Evolutionary conservation across 2,113 vertebrate species (phyloP), one percentile per base, ranked within the genome.

Genomic region (Pollimyrus isidori): DNA sequence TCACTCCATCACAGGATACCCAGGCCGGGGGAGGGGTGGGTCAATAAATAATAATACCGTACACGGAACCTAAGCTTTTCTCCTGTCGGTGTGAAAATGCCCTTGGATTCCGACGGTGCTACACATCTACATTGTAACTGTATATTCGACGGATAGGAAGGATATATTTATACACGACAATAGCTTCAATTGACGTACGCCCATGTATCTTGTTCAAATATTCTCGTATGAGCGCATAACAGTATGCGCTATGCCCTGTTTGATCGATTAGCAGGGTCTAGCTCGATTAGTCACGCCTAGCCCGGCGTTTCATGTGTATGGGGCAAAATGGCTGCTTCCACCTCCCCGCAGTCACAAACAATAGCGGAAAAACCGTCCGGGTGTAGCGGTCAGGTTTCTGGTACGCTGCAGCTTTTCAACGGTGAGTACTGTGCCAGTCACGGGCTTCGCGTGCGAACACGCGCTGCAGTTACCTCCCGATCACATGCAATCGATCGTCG

Each of bases 281-380:
- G 6, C 50, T 95, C 94, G 92, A 94, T 93, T 94, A 91, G 94
- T 95, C 94, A 94, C 93, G 94, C 94, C 96, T 95, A 93, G 95
- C 89, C 91, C 89, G 91, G 94, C 93, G 92, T 93, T 93, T 95
- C 95, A 94, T 95, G 95, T 95, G 95, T 91, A 89, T 86, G 95
- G 95, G 94, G 94, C 96, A 97, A 97, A 97, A 98, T 98, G 97
- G 97, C 97, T 96, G 97, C 97, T 97, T 96, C 96, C 97, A 96
- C 95, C 95, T 95, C 95, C 95, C 97, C 95, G 96, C 96, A 96
- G 94, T 96, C 96, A 95, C 96, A 96, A 96, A 97, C 97, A 97
- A 97, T 97, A 97, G 95, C 94, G 93, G 94, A 95, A 89, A 92
- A 92, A 89, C 90, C 89, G 94, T 93, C 94, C 92, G 93, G 93